A percentile compares a stretch with the other conserved stretches of the same genome.
phyloP scores from a whole-genome alignment of 2,113 vertebrate species.

The Xiphorhynchus elegans region DNA sequence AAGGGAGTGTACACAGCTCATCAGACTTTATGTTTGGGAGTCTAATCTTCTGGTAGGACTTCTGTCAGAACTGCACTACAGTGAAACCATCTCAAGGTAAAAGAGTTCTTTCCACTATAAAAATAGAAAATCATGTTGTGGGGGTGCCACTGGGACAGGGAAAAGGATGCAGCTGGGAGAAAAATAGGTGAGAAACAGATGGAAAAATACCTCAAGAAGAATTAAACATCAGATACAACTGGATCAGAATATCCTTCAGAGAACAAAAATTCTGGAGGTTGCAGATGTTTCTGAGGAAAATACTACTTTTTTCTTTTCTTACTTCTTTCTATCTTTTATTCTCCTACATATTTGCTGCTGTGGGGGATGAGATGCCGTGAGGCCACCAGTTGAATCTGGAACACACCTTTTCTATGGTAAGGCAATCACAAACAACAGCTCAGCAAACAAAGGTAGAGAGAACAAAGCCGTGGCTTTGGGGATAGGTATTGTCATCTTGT shows the following conservation, averaged over 20 bases:
- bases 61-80: background rate
- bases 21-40: fast-evolving
- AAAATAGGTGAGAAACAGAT: background rate
- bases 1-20: fast-evolving
- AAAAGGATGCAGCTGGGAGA: background rate
- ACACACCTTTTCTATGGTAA: background rate
- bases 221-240: background rate
- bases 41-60: background rate
- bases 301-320: background rate
- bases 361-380: background rate
- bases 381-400: background rate
- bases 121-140: background rate
- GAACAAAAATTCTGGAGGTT: background rate
- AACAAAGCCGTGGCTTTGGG: background rate
- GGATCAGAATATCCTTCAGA: background rate
- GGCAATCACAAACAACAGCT: background rate
- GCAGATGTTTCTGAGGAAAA: background rate
- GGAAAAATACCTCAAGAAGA: background rate
- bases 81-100: background rate
- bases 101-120: background rate
- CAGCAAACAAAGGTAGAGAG: background rate
- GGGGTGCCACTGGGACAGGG: background rate
- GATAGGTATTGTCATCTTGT: fast-evolving
- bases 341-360: background rate
- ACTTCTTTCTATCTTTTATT: background rate